These are phyloP conservation scores for Brachionus angularis DNA, from an alignment of 1,140 invertebrate species.

Conservation along the genomic window DNA sequence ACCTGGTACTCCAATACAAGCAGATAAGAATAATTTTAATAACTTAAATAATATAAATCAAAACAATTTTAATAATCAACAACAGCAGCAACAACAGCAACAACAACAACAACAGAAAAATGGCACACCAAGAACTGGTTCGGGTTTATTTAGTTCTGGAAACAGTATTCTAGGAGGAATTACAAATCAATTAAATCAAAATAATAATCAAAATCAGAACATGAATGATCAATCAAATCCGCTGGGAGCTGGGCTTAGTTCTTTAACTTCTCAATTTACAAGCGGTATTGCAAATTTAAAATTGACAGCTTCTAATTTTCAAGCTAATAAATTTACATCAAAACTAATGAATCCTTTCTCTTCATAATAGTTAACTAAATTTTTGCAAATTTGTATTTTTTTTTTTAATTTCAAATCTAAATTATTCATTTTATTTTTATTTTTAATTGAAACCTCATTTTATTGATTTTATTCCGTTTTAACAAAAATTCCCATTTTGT, in stretches of 20 bases:
- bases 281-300: conserved; percentile 39
- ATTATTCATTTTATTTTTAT: not conserved
- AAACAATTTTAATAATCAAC: not conserved
- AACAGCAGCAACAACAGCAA: not conserved
- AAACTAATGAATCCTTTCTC: conserved; percentile 44
- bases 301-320: conserved; percentile 42
- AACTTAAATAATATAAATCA: conserved; percentile 6
- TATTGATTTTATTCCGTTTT: no score
- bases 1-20: not conserved
- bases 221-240: conserved; percentile 14
- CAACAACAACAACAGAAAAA: conserved; percentile 7
- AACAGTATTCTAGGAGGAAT: not conserved
- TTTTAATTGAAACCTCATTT: not conserved
- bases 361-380: not conserved
- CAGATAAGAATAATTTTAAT: not conserved
- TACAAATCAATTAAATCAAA: conserved; percentile 1
- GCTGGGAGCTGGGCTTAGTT: conserved; percentile 26
- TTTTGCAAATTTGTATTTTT: not conserved
- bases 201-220: not conserved
- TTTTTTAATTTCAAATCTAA: not conserved
- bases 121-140: not conserved
- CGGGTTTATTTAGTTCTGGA: conserved; percentile 5
- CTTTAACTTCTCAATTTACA: conserved; percentile 26
- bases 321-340: conserved; percentile 41
- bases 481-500: no score